These are phyloP conservation scores for Panorpa germanica DNA, from an alignment of 2,888 invertebrate genomes.

Conservation along the genomic window DNA sequence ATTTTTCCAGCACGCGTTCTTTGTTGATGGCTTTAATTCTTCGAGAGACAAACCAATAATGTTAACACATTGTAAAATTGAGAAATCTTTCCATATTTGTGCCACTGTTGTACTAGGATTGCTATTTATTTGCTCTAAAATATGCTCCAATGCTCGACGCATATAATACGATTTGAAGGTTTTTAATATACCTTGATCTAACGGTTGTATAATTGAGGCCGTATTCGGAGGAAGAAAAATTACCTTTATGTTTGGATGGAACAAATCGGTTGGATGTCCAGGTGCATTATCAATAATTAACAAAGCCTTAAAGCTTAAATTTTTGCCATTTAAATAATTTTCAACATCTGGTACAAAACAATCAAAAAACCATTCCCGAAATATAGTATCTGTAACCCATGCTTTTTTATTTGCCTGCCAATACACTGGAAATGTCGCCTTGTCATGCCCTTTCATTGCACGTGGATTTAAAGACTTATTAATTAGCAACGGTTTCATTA, in stretches of 20 bases:
- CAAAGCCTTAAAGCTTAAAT: constrained; percentile 10
- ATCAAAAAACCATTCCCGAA: constrained; percentile 13
- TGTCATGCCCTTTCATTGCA: constrained; percentile 14
- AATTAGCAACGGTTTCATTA: constrained; percentile 16
- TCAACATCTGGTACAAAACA: constrained; percentile 11
- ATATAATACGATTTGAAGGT: constrained; percentile 16
- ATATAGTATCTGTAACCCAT: constrained; percentile 13
- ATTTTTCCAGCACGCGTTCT: constrained; percentile 16
- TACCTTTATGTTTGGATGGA: constrained; percentile 13
- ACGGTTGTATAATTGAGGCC: constrained; percentile 15
- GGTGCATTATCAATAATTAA: constrained; percentile 13
- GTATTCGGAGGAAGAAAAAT: constrained; percentile 15
- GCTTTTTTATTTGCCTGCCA: constrained; percentile 16
- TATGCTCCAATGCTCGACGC: constrained; percentile 12
- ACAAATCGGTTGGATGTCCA: constrained; percentile 12
- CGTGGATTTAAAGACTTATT: constrained; percentile 15
- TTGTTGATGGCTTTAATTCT: constrained; percentile 14
- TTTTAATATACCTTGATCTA: constrained; percentile 16
- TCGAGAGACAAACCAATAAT: constrained; percentile 11
- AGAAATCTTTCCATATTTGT: constrained; percentile 12
- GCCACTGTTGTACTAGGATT: constrained; percentile 9
- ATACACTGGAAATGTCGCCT: constrained; percentile 14
- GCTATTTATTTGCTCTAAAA: constrained; percentile 12
- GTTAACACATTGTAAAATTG: constrained; percentile 13
- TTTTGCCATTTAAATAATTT: constrained; percentile 9